Evolutionary conservation across 2,888 invertebrate species (phyloP), one percentile per base, ranked within the genome.

Genomic region (Brenthis ino): DNA sequence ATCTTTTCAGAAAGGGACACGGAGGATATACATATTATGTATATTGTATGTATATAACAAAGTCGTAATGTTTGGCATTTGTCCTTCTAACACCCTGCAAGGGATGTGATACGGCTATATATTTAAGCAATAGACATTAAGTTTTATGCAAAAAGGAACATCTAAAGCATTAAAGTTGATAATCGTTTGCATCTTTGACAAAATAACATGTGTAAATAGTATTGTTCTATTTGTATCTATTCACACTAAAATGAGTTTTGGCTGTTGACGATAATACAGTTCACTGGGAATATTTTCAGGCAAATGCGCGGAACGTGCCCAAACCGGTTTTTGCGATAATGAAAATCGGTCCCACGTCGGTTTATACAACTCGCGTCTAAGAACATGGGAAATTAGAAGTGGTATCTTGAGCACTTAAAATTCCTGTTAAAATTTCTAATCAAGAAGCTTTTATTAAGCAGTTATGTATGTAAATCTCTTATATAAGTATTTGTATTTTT

Each of bases 221-320:
- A 69, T 65, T 65, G 67, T 69, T 58, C 63, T 58, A 54, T 55
- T 28, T 24, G 63, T 64, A 68, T 69, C 65, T 69, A 64, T 69
- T 56, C 57, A 67, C 60, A 67, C 61, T 56, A 65, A 70, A 72
- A 74, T 68, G 69, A 71, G 57, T 51, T 67, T 68, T 68, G 64
- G 60, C 43, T 64, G 72, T 71, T 68, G 68, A 61, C 69, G 72
- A 73, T 72, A 72, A 71, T 65, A 67, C 51, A 68, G 63, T 66
- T 58, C 63, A 55, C 65, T 57, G 37, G 53, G 60, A 73, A 72
- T 72, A 74, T 75, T 72, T 73, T 73, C 65, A 56, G 67, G 71
- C 61, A 67, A 76, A 77, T 70, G 76, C 67, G 69, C 65, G 64
- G 69, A 74, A 77, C 77, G 77, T 77, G 77, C 75, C 69, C 68